Evolutionary conservation across 2,113 vertebrate species (phyloP).

Genomic region (Rutilus rutilus): DNA sequence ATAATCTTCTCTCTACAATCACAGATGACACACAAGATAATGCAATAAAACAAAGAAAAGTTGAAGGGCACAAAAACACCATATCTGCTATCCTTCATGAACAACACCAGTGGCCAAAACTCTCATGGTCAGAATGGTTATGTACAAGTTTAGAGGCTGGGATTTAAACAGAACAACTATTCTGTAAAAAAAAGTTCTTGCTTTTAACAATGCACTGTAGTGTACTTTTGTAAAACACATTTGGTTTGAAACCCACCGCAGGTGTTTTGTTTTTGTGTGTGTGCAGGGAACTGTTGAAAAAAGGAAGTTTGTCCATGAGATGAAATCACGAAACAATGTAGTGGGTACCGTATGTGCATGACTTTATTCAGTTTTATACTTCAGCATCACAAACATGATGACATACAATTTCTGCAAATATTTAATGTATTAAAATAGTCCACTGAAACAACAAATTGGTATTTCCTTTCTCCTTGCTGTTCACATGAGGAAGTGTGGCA

Average conservation of each 20-base stretch:
- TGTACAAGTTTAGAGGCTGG: background rate
- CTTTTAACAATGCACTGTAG: background rate
- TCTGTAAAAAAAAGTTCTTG: background rate
- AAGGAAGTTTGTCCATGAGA: background rate
- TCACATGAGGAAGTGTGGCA: background rate
- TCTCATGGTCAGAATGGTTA: background rate
- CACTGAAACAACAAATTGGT: background rate
- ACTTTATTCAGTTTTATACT: background rate
- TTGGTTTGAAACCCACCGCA: background rate
- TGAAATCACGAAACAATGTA: background rate
- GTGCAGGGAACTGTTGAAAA: conserved; percentile 1
- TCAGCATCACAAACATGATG: background rate
- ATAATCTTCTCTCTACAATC: background rate
- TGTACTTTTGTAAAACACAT: background rate
- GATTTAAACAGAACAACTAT: background rate
- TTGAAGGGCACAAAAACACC: background rate
- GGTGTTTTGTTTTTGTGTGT: background rate
- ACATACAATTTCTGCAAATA: background rate
- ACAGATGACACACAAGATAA: conserved; percentile 2
- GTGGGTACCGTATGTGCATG: background rate
- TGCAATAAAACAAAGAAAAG: background rate
- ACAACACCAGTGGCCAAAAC: background rate
- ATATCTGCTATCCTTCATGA: background rate
- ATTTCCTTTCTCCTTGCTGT: background rate
- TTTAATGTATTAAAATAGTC: background rate